phyloP scores from a whole-genome alignment of 53 echinoderm and acorn worm species.

The Astropecten irregularis region DNA sequence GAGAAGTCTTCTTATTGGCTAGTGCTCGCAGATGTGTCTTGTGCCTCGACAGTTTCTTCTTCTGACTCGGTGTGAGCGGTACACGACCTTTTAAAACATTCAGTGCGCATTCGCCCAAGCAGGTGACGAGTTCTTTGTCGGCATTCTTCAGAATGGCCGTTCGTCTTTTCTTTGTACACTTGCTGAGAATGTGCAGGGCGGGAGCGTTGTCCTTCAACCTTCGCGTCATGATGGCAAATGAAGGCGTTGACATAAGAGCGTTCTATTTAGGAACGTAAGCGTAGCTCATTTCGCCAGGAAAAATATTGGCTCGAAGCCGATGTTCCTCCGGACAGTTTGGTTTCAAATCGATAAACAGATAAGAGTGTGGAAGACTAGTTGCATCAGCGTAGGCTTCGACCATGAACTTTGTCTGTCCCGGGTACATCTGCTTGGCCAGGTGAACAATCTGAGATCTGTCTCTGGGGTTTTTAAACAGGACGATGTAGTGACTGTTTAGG shows the following conservation, averaged over 20 bases:
- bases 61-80: conserved; percentile 9
- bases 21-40: conserved; percentile 24
- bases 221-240: conserved; percentile 24
- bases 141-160: conserved; percentile 14
- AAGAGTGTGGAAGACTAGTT: conserved; percentile 39
- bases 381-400: conserved; percentile 69
- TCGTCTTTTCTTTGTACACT: conserved; percentile 34
- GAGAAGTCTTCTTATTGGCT: conserved; percentile 8
- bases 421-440: conserved; percentile 73
- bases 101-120: conserved; percentile 65
- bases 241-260: neutral
- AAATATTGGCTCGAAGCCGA: conserved; percentile 9
- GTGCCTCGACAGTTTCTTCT: conserved; percentile 41
- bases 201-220: conserved; percentile 23
- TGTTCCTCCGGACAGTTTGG: conserved; percentile 23
- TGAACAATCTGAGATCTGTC: conserved; percentile 70
- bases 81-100: conserved; percentile 49
- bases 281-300: conserved; percentile 12
- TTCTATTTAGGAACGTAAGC: conserved; percentile 21
- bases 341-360: conserved; percentile 58
- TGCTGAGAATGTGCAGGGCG: conserved; percentile 58
- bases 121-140: conserved; percentile 22
- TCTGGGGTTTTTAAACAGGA: conserved; percentile 70
- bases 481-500: neutral
- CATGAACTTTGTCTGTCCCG: conserved; percentile 64